Conservation (phyloP, 2,888 invertebrate genomes). For the Leptinotarsa haldemani region DNA sequence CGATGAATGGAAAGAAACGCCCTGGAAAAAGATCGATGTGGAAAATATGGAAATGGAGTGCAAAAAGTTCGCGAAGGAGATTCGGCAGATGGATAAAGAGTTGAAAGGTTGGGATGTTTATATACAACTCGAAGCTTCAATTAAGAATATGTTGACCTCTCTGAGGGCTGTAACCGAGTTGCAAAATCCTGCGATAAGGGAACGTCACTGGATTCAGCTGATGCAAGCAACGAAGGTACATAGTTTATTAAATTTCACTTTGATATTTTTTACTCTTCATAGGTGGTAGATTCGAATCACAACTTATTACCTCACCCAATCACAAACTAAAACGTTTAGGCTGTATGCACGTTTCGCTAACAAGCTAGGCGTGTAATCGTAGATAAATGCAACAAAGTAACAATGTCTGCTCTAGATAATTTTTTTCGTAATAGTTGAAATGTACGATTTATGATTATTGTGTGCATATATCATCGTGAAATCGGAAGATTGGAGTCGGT, state of each 20-base stretch:
- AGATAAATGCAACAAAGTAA: too few species aligned
- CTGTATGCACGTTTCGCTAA: background rate
- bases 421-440: too few species aligned
- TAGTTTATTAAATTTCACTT: background rate
- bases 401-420: too few species aligned
- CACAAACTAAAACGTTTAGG: background rate
- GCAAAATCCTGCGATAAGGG: conserved; percentile 93
- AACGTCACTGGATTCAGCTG: conserved; percentile 93
- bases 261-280: background rate
- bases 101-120: conserved; percentile 85
- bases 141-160: conserved; percentile 94
- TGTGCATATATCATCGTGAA: too few species aligned
- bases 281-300: background rate
- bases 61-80: conserved; percentile 89
- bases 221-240: conserved; percentile 90
- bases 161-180: conserved; percentile 91
- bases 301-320: background rate
- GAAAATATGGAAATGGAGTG: conserved; percentile 94
- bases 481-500: too few species aligned
- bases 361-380: background rate
- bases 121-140: conserved; percentile 79
- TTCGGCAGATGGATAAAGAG: conserved; percentile 84
- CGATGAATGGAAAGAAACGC: conserved; percentile 92
- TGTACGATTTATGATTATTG: too few species aligned
- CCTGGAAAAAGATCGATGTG: conserved; percentile 94